A percentile compares a stretch with the other conserved stretches of the same genome.
Conservation (phyloP, 2,888 invertebrate species). For the Tupiocoris notatus region DNA sequence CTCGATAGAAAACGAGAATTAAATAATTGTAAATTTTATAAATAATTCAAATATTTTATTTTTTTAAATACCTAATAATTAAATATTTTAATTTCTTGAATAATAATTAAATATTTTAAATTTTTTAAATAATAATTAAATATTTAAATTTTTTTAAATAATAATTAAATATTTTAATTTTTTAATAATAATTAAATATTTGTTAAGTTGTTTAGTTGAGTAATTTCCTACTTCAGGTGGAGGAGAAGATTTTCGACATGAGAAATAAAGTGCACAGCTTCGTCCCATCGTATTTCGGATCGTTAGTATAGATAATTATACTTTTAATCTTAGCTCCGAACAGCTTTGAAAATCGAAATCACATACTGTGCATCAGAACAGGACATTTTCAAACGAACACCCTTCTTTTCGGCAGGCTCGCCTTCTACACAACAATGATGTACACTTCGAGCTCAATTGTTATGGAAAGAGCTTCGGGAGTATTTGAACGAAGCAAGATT, state of each 20-base stretch:
- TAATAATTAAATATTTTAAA: too few species aligned
- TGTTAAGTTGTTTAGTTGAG: neutral
- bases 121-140: too few species aligned
- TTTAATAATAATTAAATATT: neutral
- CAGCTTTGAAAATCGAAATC: too few species aligned
- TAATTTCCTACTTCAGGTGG: neutral
- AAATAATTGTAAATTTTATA: too few species aligned
- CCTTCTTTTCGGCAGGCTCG: constrained; percentile 30
- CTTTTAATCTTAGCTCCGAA: too few species aligned
- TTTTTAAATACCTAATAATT: too few species aligned
- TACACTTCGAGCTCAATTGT: constrained; percentile 44
- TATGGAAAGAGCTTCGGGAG: constrained; percentile 44
- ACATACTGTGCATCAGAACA: constrained; percentile 1
- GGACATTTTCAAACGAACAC: too few species aligned
- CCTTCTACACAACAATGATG: constrained; percentile 43
- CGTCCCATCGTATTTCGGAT: constrained; percentile 37
- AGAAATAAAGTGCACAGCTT: constrained; percentile 27
- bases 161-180: neutral
- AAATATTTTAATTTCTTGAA: too few species aligned
- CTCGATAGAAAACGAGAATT: too few species aligned
- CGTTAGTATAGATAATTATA: too few species aligned
- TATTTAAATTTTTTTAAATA: neutral
- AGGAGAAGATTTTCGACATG: neutral
- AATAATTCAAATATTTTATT: too few species aligned
- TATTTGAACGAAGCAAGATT: constrained; percentile 43